Conservation (phyloP, 2,888 invertebrate species). For the Calameuta idolon region DNA sequence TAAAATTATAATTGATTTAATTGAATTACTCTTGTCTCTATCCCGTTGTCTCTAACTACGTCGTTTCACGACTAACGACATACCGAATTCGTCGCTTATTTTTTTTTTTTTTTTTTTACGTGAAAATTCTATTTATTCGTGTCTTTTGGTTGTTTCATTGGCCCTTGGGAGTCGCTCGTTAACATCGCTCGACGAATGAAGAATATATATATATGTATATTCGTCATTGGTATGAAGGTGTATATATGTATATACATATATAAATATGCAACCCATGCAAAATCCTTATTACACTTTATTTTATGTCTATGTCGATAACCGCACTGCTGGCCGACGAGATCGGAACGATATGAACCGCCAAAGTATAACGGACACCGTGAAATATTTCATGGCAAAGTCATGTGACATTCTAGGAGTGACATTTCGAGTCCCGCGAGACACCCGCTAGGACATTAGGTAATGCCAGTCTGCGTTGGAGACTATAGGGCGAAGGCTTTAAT, state of each 20-base stretch:
- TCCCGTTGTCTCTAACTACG: too few relatives aligned
- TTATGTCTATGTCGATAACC: background rate
- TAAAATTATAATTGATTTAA: too few relatives aligned
- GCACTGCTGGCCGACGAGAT: background rate
- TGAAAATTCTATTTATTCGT: too few relatives aligned
- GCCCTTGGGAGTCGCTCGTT: too few relatives aligned
- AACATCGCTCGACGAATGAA: too few relatives aligned
- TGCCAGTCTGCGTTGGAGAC: slow-evolving; percentile 35
- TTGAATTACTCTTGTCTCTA: too few relatives aligned
- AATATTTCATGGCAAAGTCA: background rate
- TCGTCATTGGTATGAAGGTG: background rate
- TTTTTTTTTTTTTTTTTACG: too few relatives aligned
- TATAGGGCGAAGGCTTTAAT: slow-evolving; percentile 40
- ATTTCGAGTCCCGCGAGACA: background rate
- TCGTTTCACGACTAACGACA: too few relatives aligned
- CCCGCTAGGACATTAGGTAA: slow-evolving; percentile 9
- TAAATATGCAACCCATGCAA: background rate
- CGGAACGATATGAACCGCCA: background rate
- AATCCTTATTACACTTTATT: background rate
- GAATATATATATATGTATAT: background rate
- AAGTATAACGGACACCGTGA: background rate
- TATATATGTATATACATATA: background rate
- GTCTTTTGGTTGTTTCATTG: too few relatives aligned
- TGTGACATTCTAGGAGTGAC: background rate
- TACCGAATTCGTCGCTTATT: too few relatives aligned